Evolutionary conservation across 2,888 invertebrate species (phyloP).

Genomic region (Lucinisca nassula): DNA sequence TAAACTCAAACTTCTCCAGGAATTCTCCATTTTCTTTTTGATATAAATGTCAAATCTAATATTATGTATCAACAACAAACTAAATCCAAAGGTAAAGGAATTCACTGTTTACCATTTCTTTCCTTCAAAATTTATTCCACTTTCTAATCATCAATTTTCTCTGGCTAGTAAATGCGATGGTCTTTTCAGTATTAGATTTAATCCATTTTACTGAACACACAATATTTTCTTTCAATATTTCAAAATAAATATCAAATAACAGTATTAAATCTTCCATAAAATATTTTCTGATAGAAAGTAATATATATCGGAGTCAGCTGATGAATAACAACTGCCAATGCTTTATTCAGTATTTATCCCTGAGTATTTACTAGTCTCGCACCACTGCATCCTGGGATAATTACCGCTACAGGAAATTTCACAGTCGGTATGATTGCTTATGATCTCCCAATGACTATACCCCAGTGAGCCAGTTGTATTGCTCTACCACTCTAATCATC

Average conservation of each 20-base stretch:
- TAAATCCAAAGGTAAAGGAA: background rate
- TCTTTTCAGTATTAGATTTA: background rate
- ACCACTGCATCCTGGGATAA: conserved; percentile 12
- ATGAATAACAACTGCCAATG: conserved; percentile 14
- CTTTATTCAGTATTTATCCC: conserved; percentile 35
- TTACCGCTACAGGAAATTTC: conserved; percentile 47
- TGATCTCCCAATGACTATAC: background rate
- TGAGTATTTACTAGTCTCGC: conserved; percentile 41
- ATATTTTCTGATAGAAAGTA: background rate
- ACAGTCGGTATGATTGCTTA: conserved; percentile 29
- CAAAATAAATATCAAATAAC: conserved; percentile 5
- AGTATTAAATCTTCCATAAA: background rate
- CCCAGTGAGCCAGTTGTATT: background rate
- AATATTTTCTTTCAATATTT: background rate
- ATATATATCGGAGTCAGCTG: background rate
- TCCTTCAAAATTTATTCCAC: background rate
- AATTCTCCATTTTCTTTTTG: background rate
- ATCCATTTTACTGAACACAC: conserved; percentile 3
- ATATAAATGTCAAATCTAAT: background rate
- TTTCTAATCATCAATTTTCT: background rate
- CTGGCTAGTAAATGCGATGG: background rate
- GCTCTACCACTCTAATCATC: background rate
- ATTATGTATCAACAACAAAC: too few relatives aligned
- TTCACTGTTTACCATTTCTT: background rate
- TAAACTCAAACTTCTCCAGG: background rate